These are phyloP conservation scores for Rhopalosiphum maidis DNA, from an alignment of 1,140 invertebrate species.

Conservation along the genomic window DNA sequence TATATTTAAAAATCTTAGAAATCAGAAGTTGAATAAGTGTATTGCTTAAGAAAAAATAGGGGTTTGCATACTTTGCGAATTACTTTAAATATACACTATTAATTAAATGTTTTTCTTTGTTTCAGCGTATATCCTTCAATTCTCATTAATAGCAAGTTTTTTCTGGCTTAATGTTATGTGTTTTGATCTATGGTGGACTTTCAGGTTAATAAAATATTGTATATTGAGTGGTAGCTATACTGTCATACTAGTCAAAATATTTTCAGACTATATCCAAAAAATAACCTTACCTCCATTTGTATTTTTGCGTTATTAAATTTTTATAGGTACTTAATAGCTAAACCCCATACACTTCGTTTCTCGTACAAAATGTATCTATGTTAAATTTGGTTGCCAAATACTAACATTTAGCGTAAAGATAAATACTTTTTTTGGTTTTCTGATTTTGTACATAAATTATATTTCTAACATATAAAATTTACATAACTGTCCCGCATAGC, in stretches of 20 bases:
- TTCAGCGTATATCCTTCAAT: conserved; percentile 80
- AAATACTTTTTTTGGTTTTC: no score
- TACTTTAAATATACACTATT: background rate
- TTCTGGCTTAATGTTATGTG: conserved; percentile 92
- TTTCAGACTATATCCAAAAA: background rate
- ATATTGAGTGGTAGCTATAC: background rate
- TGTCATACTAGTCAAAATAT: background rate
- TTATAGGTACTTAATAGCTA: background rate
- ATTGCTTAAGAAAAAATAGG: background rate
- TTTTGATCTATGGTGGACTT: conserved; percentile 87
- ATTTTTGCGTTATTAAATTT: background rate
- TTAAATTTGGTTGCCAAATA: no score
- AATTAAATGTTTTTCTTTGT: conserved; percentile 59
- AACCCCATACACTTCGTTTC: no score
- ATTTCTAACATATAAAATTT: no score
- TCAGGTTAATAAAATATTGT: conserved; percentile 70
- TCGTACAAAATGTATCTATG: no score
- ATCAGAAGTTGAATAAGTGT: background rate
- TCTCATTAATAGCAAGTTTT: conserved; percentile 84
- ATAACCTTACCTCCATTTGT: background rate
- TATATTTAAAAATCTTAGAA: no score
- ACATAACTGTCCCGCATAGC: no score
- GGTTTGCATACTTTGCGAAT: background rate
- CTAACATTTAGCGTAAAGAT: no score
- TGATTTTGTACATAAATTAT: no score